Evolutionary conservation across 2,888 invertebrate species (phyloP).

Genomic region (Acronicta aceris): DNA sequence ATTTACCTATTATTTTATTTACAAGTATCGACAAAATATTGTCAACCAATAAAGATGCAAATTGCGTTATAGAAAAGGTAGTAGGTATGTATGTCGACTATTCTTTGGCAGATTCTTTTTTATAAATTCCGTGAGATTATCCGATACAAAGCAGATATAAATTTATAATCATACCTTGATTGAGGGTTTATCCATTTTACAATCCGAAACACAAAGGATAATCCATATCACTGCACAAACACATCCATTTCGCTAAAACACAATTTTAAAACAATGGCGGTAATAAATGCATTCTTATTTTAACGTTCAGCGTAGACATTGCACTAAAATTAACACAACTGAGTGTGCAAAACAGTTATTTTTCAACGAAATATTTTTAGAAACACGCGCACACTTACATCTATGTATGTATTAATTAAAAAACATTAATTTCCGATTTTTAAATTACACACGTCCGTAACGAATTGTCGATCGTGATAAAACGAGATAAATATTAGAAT

Average conservation of each 20-base stretch:
- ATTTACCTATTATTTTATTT: neutral
- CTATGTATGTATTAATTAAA: constrained; percentile 28
- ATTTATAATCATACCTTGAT: constrained; percentile 74
- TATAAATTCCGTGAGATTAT: too few relatives aligned
- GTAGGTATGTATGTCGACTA: too few relatives aligned
- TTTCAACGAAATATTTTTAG: constrained; percentile 72
- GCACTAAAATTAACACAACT: constrained; percentile 75
- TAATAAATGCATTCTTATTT: constrained; percentile 72
- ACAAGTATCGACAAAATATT: constrained; percentile 9
- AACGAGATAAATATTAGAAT: constrained; percentile 52
- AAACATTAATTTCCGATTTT: constrained; percentile 47
- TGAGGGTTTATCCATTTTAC: constrained; percentile 82
- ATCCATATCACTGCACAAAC: constrained; percentile 65
- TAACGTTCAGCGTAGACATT: constrained; percentile 72
- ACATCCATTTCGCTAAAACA: constrained; percentile 60
- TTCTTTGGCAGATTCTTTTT: too few relatives aligned
- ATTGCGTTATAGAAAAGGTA: neutral
- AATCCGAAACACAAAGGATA: constrained; percentile 76
- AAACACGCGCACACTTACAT: constrained; percentile 47
- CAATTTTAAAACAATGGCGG: constrained; percentile 66
- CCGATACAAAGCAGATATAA: constrained; percentile 12
- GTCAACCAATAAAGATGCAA: constrained; percentile 19
- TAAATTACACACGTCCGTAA: constrained; percentile 51
- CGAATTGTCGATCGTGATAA: constrained; percentile 49
- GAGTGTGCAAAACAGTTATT: constrained; percentile 62